Evolutionary conservation across 2,888 invertebrate species (phyloP).

Genomic region (Hydrotaea cyrtoneurina): DNA sequence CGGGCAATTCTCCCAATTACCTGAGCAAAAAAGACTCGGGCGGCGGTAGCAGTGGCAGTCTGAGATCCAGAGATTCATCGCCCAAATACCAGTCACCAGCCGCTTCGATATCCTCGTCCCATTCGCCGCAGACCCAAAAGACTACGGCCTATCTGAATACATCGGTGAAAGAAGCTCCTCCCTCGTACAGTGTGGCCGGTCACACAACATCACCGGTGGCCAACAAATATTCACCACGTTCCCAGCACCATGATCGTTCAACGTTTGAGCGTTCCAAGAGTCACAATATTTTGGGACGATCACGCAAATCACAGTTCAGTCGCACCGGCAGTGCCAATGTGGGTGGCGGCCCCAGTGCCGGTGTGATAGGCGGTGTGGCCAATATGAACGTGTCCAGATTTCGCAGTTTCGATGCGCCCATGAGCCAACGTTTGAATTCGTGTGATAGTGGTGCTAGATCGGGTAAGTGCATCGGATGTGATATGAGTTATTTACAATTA

Average conservation of each 20-base stretch:
- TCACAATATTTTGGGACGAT: constrained; percentile 79
- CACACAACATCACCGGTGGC: constrained; percentile 43
- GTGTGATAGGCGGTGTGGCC: constrained; percentile 21
- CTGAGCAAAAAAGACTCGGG: constrained; percentile 78
- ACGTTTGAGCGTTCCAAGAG: constrained; percentile 78
- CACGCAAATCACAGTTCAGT: constrained; percentile 83
- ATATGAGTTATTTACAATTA: no score
- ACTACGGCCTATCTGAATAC: constrained; percentile 78
- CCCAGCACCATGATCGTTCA: constrained; percentile 72
- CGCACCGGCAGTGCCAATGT: constrained; percentile 71
- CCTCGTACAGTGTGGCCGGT: constrained; percentile 73
- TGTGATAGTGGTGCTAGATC: constrained; percentile 82
- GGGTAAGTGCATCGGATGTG: constrained; percentile 73
- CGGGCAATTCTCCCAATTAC: constrained; percentile 80
- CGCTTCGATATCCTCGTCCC: constrained; percentile 70
- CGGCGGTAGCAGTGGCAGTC: constrained; percentile 72
- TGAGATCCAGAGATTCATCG: constrained; percentile 79
- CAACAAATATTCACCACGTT: constrained; percentile 72
- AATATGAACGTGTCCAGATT: constrained; percentile 83
- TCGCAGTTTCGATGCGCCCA: constrained; percentile 84
- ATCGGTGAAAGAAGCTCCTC: constrained; percentile 78
- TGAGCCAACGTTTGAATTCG: constrained; percentile 80
- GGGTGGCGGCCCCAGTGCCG: constrained; percentile 34
- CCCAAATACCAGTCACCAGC: constrained; percentile 76
- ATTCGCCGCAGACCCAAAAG: constrained; percentile 69